These are phyloP conservation scores for Elgaria multicarinata DNA, from an alignment of 2,113 vertebrate genomes.

Conservation along the genomic window DNA sequence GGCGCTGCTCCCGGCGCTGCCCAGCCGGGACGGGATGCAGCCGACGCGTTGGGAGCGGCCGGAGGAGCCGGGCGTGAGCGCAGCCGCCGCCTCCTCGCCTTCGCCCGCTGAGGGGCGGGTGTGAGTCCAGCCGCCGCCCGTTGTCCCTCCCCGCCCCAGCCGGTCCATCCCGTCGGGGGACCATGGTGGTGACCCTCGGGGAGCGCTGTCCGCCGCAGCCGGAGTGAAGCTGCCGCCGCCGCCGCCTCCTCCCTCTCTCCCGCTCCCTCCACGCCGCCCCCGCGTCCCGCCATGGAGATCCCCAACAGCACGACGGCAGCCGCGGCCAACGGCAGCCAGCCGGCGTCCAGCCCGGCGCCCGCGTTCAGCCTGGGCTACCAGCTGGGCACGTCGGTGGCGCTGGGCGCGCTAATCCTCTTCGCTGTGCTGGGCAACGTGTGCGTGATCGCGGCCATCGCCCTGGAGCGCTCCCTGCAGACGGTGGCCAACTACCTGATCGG, in stretches of 20 bases:
- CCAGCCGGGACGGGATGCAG: neutral
- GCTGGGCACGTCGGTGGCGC: constrained; percentile 89
- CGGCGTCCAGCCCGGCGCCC: constrained; percentile 76
- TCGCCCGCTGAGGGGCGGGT: constrained; percentile 51
- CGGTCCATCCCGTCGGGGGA: constrained; percentile 36
- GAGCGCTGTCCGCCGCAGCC: constrained; percentile 17
- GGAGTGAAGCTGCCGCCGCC: constrained; percentile 45
- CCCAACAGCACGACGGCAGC: constrained; percentile 80
- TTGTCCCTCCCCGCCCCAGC: constrained; percentile 27
- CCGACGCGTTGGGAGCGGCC: neutral
- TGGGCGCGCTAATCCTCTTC: constrained; percentile 91
- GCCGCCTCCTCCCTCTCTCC: constrained; percentile 23
- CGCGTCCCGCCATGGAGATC: constrained; percentile 77
- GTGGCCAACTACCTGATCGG: constrained; percentile 98
- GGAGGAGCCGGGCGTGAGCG: neutral
- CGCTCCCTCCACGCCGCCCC: constrained; percentile 32
- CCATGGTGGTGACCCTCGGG: constrained; percentile 46
- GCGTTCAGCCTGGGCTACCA: constrained; percentile 90
- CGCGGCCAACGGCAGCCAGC: constrained; percentile 71
- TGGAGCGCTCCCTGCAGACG: constrained; percentile 96
- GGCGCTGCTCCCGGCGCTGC: neutral
- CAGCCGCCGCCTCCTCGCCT: neutral
- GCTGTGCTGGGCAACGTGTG: constrained; percentile 94
- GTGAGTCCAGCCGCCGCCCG: neutral
- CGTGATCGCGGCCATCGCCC: constrained; percentile 93